phyloP scores from a whole-genome alignment of 2,113 vertebrate species.

The Arizona elegans region DNA sequence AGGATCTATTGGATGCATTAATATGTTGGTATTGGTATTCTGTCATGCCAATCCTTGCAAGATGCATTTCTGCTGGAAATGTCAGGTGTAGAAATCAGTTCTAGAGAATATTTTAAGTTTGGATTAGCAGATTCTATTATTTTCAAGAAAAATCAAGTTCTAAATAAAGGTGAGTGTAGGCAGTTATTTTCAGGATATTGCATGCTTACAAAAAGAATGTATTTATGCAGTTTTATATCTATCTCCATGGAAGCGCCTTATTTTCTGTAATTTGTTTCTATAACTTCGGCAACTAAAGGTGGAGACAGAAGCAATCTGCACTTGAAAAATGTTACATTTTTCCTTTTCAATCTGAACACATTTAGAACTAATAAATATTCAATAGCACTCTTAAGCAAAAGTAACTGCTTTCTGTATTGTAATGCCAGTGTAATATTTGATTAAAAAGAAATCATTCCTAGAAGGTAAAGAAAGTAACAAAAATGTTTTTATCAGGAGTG shows the following conservation, averaged over 20 bases:
- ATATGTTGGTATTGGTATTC: not conserved
- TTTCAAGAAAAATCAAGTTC: not conserved
- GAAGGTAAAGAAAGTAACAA: constrained; percentile 10
- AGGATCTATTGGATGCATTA: not conserved
- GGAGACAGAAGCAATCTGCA: not conserved
- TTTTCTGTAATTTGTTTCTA: constrained; percentile 43
- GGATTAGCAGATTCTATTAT: not conserved
- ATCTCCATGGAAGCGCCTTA: constrained; percentile 42
- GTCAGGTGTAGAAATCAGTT: not conserved
- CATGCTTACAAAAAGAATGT: not conserved
- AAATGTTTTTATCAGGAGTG: not conserved
- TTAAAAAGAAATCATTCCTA: constrained; percentile 31
- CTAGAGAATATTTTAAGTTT: not conserved
- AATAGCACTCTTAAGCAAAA: constrained; percentile 20
- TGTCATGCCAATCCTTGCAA: not conserved
- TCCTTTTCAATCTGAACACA: constrained; percentile 20
- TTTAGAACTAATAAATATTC: constrained; percentile 17
- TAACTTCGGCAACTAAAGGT: constrained; percentile 20
- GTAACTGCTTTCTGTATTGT: not conserved
- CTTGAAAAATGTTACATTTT: constrained; percentile 4
- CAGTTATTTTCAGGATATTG: not conserved
- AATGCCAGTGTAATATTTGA: constrained; percentile 35
- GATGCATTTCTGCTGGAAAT: not conserved
- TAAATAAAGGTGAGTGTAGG: not conserved
- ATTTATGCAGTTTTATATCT: not conserved